These are phyloP conservation scores for Plemyria rubiginata DNA, from an alignment of 2,888 invertebrate species.

Conservation along the genomic window DNA sequence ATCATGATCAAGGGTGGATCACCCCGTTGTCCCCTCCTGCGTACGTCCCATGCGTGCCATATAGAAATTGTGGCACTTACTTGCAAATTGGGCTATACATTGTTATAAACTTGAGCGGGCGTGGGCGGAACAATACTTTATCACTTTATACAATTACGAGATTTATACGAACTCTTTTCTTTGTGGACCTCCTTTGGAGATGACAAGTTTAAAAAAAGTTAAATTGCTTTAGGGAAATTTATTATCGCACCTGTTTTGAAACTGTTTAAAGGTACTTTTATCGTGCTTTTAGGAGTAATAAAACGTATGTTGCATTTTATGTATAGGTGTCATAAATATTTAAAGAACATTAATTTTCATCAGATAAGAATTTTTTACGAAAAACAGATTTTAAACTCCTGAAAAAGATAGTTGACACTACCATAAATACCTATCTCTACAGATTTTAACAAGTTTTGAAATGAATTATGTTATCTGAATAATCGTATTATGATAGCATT, in stretches of 20 bases:
- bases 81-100: slow-evolving; percentile 69
- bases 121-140: slow-evolving; percentile 53
- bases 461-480: no score
- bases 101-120: slow-evolving; percentile 51
- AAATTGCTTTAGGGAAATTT: slow-evolving; percentile 17
- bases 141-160: slow-evolving; percentile 60
- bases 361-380: not conserved
- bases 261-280: slow-evolving; percentile 1
- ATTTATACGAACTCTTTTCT: slow-evolving; percentile 32
- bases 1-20: slow-evolving; percentile 36
- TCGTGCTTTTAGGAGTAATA: slow-evolving; percentile 27
- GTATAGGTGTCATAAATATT: not conserved
- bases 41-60: slow-evolving; percentile 37
- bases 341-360: not conserved
- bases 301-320: slow-evolving; percentile 1
- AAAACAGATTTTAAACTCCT: no score
- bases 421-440: no score
- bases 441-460: no score
- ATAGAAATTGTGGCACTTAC: slow-evolving; percentile 60
- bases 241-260: slow-evolving; percentile 15
- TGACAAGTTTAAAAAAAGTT: slow-evolving; percentile 25
- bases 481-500: no score
- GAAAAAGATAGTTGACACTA: no score
- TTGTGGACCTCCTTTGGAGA: slow-evolving; percentile 25
- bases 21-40: slow-evolving; percentile 24